Evolutionary conservation across 2,888 invertebrate species (phyloP), one percentile per base, ranked within the genome.

Genomic region (Fragum sueziense): DNA sequence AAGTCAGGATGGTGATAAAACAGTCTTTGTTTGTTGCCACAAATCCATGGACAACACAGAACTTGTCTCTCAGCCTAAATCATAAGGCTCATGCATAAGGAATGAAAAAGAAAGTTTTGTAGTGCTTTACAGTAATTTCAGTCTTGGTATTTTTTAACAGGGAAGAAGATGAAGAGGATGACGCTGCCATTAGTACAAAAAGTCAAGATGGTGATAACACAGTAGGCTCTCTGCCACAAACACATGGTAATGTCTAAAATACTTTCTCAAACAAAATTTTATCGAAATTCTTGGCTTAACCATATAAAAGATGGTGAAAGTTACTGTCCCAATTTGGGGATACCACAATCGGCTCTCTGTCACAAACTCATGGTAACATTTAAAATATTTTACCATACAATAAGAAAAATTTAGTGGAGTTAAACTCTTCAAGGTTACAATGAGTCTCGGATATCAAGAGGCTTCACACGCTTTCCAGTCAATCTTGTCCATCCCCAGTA

Each of bases 161-260:
- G 79, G 93, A 93, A 76, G 92, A 92, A 78, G 90, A 90, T 74
- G 92, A 91, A 25, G 90, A 91, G 29, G 89, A 91, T 6, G 92
- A 91, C 61, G 88, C 88, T 41, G 90, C 87, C 11, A 86, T 86
- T 57, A 90, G 91, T 82, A 87, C 88, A 17, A 91, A 90, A 70
- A 92, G 92, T 84, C 89, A 89, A 47, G 90, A 93, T 82, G 91
- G 90, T 6, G 92, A 91, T 47, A 91, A 91, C 74, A 90, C 90
- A 72, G 88, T 89, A 67, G 85, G 79, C 2, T 88, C 85, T 20
- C 76, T 71, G 31, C 47, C 75, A 22, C 79, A 75, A 33, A 37
- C 65, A n/a, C 74, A 71, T 27, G 80, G 80, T 82, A 75, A 6
- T 6, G 27, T 6, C 20, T 2, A 31, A 7, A 29, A 2, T 14